phyloP scores from a whole-genome alignment of 2,113 vertebrate genomes.

The Sturnus vulgaris region DNA sequence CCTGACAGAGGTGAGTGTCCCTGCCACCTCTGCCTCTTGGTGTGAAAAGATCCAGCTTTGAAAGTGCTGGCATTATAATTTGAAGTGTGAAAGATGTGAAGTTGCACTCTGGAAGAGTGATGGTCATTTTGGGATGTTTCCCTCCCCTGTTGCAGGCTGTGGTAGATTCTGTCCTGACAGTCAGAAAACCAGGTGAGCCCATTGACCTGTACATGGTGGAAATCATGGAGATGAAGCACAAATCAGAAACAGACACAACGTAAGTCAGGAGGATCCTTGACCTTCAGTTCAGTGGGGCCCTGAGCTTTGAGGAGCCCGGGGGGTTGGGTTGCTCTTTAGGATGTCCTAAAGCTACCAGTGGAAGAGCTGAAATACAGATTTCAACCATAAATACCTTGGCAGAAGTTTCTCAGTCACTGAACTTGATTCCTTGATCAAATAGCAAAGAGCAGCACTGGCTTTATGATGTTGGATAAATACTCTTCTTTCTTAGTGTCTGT shows the following conservation, averaged over 20 bases:
- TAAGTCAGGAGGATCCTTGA: conserved; percentile 62
- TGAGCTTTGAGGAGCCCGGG: background rate
- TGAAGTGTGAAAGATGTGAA: background rate
- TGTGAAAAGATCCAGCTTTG: background rate
- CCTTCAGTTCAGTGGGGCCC: background rate
- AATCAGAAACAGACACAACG: conserved; percentile 94
- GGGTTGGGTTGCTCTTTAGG: background rate
- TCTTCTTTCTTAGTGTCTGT: background rate
- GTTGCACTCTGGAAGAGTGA: background rate
- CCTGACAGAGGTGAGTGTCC: conserved; percentile 85
- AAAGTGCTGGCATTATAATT: background rate
- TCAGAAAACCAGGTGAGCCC: conserved; percentile 84
- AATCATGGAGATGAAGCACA: conserved; percentile 99
- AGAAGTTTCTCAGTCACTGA: background rate
- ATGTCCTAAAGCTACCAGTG: background rate
- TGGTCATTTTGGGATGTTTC: background rate
- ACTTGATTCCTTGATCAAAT: background rate
- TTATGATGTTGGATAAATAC: background rate
- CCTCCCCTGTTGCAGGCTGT: conserved; percentile 79
- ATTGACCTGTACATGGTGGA: conserved; percentile 98
- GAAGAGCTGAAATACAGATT: background rate
- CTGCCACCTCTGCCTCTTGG: background rate
- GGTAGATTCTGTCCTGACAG: conserved; percentile 90
- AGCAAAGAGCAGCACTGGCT: background rate
- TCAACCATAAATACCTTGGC: no score